Evolutionary conservation across 2,797 vertebrate genomes (phyloP), one percentile per base, ranked within the genome.

Genomic region (Lagocephalus sceleratus): DNA sequence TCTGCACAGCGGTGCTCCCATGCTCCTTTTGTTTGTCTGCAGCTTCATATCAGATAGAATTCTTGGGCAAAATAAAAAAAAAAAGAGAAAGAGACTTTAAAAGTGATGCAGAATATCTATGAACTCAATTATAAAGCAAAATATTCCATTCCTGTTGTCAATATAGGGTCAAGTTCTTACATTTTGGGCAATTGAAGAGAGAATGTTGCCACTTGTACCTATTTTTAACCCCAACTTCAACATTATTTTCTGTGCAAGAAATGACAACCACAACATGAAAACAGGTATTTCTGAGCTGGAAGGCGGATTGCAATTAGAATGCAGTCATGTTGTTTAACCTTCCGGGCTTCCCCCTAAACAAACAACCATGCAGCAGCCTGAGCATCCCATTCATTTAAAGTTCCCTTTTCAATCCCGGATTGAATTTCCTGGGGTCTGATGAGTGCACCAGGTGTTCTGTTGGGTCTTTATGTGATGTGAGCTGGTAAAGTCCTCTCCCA

Each of bases 361-460:
- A 81, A 81, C 68, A 76, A 68, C 63, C 57, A 58, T 59, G 70
- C 65, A 44, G 73, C 47, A 56, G 54, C 69, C 68, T 63, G 64
- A 80, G 71, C 80, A 63, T 75, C 71, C 63, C 68, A 75, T 85
- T 82, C 78, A 81, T 79, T 75, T 60, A 72, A 57, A 64, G 71
- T 73, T 83, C 73, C 73, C 66, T 64, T 72, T 78, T 71, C 75
- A 73, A 43, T 74, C 51, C 51, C 22, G 66, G 78, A 81, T 84
- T 82, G 77, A 73, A 66, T 89, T 88, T 87, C 85, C 79, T 69
- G 40, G 51, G 17, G 67, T 73, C 62, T 78, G 72, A 76, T 66
- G 78, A 75, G 72, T 79, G 69, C 80, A 78, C 73, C 82, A 54
- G 75, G 20, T 83, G 77, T 78, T 87, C 86, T 83, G 85, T 89